Evolutionary conservation across 2,113 vertebrate species (phyloP).

Genomic region (Pangasianodon gigas): DNA sequence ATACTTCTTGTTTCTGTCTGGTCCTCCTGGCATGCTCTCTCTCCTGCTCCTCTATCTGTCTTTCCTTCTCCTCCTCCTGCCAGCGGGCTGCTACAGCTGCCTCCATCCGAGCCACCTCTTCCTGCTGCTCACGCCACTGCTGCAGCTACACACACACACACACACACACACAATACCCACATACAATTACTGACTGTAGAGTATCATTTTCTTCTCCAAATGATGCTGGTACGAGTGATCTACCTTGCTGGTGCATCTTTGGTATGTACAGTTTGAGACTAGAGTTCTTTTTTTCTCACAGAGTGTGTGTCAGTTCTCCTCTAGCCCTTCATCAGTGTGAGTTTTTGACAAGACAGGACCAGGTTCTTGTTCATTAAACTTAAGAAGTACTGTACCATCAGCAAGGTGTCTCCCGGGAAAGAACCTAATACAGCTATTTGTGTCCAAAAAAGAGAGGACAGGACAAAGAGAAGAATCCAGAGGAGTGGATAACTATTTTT

Average conservation of each 20-base stretch:
- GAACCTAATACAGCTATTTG: background rate
- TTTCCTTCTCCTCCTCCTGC: constrained; percentile 76
- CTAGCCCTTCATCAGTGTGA: background rate
- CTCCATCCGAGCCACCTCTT: constrained; percentile 83
- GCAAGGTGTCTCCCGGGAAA: background rate
- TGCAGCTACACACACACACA: constrained; percentile 75
- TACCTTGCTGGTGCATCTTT: background rate
- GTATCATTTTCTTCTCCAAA: background rate
- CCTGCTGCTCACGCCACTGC: constrained; percentile 83
- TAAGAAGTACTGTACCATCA: background rate
- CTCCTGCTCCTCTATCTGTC: constrained; percentile 74
- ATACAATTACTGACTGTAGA: constrained; percentile 12
- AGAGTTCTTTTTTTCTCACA: background rate
- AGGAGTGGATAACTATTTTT: background rate
- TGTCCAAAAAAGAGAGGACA: background rate
- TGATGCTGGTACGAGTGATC: background rate
- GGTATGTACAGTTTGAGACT: background rate
- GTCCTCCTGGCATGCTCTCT: constrained; percentile 75
- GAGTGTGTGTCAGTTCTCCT: background rate
- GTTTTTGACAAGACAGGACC: background rate
- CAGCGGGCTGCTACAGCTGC: constrained; percentile 78
- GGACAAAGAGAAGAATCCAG: background rate
- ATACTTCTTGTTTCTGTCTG: constrained; percentile 77
- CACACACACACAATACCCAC: constrained; percentile 41
- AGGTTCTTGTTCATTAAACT: background rate